A percentile compares a stretch with the other conserved stretches of the same genome.
These are phyloP conservation scores for Manduca sexta DNA, from an alignment of 1,140 invertebrate species.

Conservation along the genomic window DNA sequence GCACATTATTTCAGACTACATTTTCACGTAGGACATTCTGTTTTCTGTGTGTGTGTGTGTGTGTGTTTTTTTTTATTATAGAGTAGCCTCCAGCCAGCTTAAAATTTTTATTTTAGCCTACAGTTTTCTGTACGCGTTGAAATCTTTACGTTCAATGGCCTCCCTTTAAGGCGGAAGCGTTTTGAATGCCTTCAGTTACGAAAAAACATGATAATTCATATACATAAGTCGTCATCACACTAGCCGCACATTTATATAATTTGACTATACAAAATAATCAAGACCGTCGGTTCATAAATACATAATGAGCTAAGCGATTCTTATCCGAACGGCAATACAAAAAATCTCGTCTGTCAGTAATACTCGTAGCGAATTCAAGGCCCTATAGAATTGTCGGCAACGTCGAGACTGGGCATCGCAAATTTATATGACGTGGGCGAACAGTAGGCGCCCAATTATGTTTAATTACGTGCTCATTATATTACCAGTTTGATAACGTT, in stretches of 20 bases:
- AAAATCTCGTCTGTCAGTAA: slow-evolving; percentile 48
- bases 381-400: slow-evolving; percentile 31
- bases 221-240: slow-evolving; percentile 23
- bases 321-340: slow-evolving; percentile 30
- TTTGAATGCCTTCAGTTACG: slow-evolving; percentile 1
- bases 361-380: slow-evolving; percentile 49
- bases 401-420: slow-evolving; percentile 20
- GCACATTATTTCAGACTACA: too few species aligned
- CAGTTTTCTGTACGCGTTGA: slow-evolving; percentile 34
- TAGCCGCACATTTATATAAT: not conserved
- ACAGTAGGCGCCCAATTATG: slow-evolving; percentile 3
- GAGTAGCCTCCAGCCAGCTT: too few species aligned
- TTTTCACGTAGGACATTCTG: too few species aligned
- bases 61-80: too few species aligned
- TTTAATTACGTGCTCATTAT: not conserved
- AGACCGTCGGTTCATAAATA: slow-evolving; percentile 28
- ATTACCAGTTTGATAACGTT: too few species aligned
- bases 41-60: too few species aligned
- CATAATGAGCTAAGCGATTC: slow-evolving; percentile 31
- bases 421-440: slow-evolving; percentile 10
- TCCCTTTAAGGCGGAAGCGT: slow-evolving; percentile 21
- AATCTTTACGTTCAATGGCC: slow-evolving; percentile 49
- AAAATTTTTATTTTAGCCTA: too few species aligned
- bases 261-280: slow-evolving; percentile 20
- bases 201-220: slow-evolving; percentile 29